phyloP scores from a whole-genome alignment of 2,113 vertebrate genomes.

The Prochilodus magdalenae region DNA sequence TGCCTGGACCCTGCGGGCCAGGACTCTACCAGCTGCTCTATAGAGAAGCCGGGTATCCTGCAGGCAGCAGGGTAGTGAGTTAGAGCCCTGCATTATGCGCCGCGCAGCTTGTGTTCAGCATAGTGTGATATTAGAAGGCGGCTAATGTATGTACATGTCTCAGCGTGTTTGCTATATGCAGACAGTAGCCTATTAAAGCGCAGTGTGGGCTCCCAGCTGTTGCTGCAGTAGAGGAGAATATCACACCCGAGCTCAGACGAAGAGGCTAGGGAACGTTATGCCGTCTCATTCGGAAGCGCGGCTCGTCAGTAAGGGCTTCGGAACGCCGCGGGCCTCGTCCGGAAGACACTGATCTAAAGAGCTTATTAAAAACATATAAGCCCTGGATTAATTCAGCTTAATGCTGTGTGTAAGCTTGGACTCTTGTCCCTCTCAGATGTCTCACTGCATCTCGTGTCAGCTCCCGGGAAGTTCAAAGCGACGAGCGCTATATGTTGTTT shows the following conservation, averaged over 20 bases:
- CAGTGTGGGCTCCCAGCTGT: not conserved
- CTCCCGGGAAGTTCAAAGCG: not conserved
- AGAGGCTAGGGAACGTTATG: not conserved
- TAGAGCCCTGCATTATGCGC: not conserved
- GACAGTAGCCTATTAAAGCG: not conserved
- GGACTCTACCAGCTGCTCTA: not conserved
- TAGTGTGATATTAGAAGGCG: not conserved
- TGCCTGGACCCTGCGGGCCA: not conserved
- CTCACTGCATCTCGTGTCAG: not conserved
- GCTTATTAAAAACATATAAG: constrained; percentile 15
- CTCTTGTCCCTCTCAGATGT: not conserved
- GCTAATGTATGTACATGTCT: not conserved
- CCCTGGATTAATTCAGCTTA: constrained; percentile 18
- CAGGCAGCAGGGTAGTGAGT: not conserved
- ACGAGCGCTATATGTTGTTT: not conserved
- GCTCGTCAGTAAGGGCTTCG: not conserved
- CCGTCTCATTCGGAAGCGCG: no score
- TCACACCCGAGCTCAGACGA: not conserved
- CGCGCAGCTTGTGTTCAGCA: not conserved
- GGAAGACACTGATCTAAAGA: constrained; percentile 1
- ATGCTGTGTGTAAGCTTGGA: not conserved
- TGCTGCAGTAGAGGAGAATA: not conserved
- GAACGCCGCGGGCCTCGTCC: not conserved
- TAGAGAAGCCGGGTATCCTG: not conserved
- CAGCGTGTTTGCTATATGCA: not conserved